Evolutionary conservation across 2,888 invertebrate species (phyloP), one percentile per base, ranked within the genome.

Genomic region (Lasius fuliginosus): DNA sequence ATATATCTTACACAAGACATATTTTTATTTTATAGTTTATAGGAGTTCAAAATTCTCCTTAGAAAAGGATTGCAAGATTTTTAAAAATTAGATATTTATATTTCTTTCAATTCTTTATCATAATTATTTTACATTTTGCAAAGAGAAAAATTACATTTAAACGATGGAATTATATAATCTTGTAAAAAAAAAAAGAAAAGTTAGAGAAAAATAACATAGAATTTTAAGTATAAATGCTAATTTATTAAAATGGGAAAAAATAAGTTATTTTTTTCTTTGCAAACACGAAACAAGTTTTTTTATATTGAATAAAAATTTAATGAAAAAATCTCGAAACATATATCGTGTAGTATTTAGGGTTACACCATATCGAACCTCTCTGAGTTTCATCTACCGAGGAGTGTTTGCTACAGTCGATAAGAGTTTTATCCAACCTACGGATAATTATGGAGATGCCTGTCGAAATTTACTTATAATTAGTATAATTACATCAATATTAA

Each of bases 391-490:
- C 36, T 62, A 46, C 18, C 12, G 33, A 15, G 23, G 27, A 60
- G n/a, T 60, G n/a, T 60, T 46, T 60, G 46, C 79, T 81, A 71
- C 79, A n/a, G 79, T 71, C 73, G 79, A 71, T 81, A 81, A 79
- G 36, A 71, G 30, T 6, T 46, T 18, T 42, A 46, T 8, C 1
- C 42, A 33, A 36, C 33, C 60, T 33, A 33, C 65, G 27, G 40
- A 46, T 69, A 79, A 6, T 71, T 49, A 60, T 33, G 3, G 36
- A 81, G 33, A 60, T 36, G 2, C 0, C 27, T 12, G 18, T 18
- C 0, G 11, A 58, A 33, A 36, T 27, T 56, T 8, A 11, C 23
- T 33, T 4, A 4, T 60, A 15, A 1, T 46, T 30, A 33, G 12
- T 56, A 15, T 75, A 23, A 58, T 62, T 4, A 53, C 8, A 33